Evolutionary conservation across 2,888 invertebrate genomes (phyloP).

Genomic region (Tridacna crocea): DNA sequence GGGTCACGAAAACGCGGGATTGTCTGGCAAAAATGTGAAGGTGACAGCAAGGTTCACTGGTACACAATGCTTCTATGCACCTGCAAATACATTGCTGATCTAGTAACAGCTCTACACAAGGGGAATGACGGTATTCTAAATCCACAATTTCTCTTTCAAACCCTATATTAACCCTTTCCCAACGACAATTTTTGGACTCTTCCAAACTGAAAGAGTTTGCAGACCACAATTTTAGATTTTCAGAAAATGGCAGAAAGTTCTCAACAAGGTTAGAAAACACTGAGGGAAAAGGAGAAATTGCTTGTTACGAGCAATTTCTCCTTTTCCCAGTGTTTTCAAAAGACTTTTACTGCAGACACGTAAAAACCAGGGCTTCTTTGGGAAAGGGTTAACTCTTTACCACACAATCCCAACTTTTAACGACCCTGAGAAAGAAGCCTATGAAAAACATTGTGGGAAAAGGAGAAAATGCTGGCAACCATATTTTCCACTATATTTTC

Average conservation of each 20-base stretch:
- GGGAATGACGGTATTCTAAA: too few species aligned
- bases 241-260: too few species aligned
- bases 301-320: too few species aligned
- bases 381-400: background rate
- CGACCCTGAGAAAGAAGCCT: background rate
- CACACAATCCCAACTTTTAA: background rate
- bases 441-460: background rate
- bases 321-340: too few species aligned
- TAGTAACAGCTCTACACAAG: too few species aligned
- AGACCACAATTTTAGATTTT: background rate
- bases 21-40: too few species aligned
- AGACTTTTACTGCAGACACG: background rate
- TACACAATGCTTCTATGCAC: too few species aligned
- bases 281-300: background rate
- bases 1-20: background rate
- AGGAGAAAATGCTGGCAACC: conserved; percentile 2
- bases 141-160: too few species aligned
- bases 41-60: too few species aligned
- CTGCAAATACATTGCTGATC: too few species aligned
- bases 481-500: too few species aligned
- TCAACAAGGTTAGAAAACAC: background rate
- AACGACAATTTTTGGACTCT: background rate
- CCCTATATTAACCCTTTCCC: too few species aligned
- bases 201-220: background rate
- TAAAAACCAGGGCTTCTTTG: background rate